Evolutionary conservation across 2,888 invertebrate species (phyloP).

Genomic region (Dryocosmus kuriphilus): DNA sequence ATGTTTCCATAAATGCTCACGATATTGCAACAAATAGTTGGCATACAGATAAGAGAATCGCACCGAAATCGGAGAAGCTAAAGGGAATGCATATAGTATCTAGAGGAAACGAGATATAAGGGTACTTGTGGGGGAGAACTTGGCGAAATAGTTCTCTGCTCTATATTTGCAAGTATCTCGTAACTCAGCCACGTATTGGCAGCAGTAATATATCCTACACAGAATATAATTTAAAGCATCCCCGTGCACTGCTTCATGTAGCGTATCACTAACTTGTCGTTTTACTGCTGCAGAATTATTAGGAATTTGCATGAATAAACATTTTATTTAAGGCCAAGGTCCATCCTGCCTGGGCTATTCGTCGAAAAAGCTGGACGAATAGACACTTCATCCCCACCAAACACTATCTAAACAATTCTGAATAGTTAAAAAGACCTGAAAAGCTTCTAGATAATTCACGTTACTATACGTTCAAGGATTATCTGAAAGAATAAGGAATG

Average conservation of each 20-base stretch:
- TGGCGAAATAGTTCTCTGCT: constrained; percentile 35
- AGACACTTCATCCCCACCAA: too few species aligned
- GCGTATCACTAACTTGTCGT: background rate
- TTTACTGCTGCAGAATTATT: background rate
- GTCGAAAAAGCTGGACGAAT: too few species aligned
- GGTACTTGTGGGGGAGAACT: constrained; percentile 42
- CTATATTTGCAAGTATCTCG: constrained; percentile 52
- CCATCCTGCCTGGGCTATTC: too few species aligned
- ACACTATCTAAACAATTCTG: too few species aligned
- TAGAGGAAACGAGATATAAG: background rate
- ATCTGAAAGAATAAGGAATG: too few species aligned
- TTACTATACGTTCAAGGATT: too few species aligned
- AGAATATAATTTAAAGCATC: background rate
- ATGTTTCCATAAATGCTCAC: constrained; percentile 22
- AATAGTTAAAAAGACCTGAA: too few species aligned
- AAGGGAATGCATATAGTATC: background rate
- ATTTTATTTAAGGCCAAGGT: background rate
- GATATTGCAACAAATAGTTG: constrained; percentile 35
- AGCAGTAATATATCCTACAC: constrained; percentile 30
- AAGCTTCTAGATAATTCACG: too few species aligned
- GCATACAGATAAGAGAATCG: constrained; percentile 20
- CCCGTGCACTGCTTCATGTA: background rate
- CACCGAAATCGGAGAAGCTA: background rate
- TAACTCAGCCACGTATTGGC: constrained; percentile 52
- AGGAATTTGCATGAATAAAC: background rate